Percentiles rank a stretch among this genome's conserved stretches.
phyloP scores from a whole-genome alignment of 2,888 invertebrate genomes.

The Campopleginae sp. region DNA sequence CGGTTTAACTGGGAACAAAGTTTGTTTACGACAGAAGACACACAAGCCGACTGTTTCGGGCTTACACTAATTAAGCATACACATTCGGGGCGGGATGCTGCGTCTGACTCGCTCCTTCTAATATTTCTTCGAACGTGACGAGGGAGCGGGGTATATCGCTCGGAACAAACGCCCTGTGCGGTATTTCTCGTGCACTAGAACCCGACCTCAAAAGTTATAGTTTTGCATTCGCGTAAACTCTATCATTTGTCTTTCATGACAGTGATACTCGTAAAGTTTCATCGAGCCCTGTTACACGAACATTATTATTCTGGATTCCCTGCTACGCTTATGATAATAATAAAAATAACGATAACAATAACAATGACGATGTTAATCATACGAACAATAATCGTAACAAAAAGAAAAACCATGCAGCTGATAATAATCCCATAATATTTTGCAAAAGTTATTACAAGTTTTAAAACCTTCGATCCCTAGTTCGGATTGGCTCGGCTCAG shows the following conservation, averaged over 20 bases:
- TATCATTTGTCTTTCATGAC: slow-evolving; percentile 17
- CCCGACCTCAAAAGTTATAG: slow-evolving; percentile 22
- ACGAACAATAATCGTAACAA: neutral
- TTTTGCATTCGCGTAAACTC: slow-evolving; percentile 16
- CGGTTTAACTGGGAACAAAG: neutral
- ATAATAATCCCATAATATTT: neutral
- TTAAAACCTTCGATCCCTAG: neutral
- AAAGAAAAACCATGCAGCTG: neutral
- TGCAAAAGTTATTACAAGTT: neutral
- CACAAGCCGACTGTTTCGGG: neutral
- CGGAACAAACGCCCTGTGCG: slow-evolving; percentile 9
- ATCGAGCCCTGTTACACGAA: slow-evolving; percentile 12
- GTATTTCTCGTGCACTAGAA: neutral
- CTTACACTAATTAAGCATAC: neutral
- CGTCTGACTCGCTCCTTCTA: neutral
- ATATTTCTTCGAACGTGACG: slow-evolving; percentile 43
- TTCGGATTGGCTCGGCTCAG: neutral
- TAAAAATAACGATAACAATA: neutral
- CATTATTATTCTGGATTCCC: slow-evolving; percentile 17
- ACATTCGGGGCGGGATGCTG: slow-evolving; percentile 9
- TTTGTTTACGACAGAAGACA: slow-evolving; percentile 11
- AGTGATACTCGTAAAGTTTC: slow-evolving; percentile 24
- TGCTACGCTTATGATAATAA: slow-evolving; percentile 11
- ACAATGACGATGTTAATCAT: neutral
- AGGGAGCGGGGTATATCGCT: slow-evolving; percentile 11